Percentiles rank a stretch among this genome's conserved stretches.
Evolutionary conservation across 1,140 invertebrate species (phyloP).

Genomic region (Rhagoletis pomonella): DNA sequence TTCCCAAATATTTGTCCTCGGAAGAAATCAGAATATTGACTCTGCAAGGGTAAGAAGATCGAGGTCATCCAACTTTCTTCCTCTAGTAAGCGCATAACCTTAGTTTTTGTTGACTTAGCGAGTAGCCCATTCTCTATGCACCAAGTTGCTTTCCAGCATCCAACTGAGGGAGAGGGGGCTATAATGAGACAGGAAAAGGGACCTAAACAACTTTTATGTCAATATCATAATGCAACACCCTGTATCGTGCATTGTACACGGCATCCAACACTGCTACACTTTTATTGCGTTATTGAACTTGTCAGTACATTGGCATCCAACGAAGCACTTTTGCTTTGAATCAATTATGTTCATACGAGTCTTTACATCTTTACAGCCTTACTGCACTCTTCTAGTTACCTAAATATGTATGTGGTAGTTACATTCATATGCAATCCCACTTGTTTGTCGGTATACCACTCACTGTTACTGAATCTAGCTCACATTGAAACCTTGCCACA

Average conservation of each 20-base stretch:
- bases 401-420: not conserved
- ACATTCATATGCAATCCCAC: not conserved
- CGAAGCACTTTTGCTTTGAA: not conserved
- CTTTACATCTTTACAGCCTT: not conserved
- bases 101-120: no score
- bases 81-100: no score
- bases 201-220: no score
- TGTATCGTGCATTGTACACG: not conserved
- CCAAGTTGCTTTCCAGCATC: no score
- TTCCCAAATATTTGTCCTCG: no score
- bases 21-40: no score
- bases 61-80: no score
- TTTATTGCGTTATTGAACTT: slow-evolving; percentile 43
- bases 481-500: not conserved
- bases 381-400: not conserved
- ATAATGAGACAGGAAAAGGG: no score
- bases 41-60: no score
- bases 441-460: not conserved
- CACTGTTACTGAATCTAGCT: not conserved
- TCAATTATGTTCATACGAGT: not conserved
- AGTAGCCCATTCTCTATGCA: no score
- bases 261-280: not conserved
- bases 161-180: no score
- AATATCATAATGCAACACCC: not conserved
- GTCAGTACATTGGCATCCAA: slow-evolving; percentile 15